Base-by-base conservation (phyloP, 2,888 invertebrate species). In the Drosophila engyochracea region DNA sequence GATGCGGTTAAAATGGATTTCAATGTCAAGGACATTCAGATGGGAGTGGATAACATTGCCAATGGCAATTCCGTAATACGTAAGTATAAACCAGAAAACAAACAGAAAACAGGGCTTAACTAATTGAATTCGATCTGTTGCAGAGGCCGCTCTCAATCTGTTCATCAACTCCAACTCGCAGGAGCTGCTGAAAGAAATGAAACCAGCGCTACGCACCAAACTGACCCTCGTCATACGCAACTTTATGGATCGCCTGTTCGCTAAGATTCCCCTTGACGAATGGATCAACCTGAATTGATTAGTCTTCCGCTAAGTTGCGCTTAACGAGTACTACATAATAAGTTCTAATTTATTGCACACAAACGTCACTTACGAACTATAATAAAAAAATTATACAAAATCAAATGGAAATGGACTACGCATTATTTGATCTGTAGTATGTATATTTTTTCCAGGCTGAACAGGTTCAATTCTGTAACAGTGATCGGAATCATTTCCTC, bases 131-230 rank as follows among this genome's bases (percentile, higher is more conserved):
- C 5, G 39, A 44, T 37, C 19, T 30, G 30, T 73, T 76, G 31
- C 94, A 97, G 97, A 97, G 93, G 97, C 97, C 22, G 97, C 97
- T 19, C 93, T 97, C 74, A 97, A 97, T 93, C 94, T 97, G 55
- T 97, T 97, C 94, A 97, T 97, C 93, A 97, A 97, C 93, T 96
- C 96, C 2, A 97, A 97, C 92, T 96, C 97, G 0, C 97, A 97
- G 90, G 97, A 97, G 79, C 93, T 97, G 19, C 93, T 97, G 54
- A 97, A 96, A 90, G 97, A 97, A 94, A 97, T 97, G 97, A 97
- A 97, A 91, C 97, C 97, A 0, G 96, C 97, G 86, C 94, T 97
- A 67, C 96, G 97, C 90, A 95, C 95, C 74, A 97, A 97, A 92
- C 94, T 97, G 35, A 95, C 97, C 10, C 94, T 95, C 79, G 96